These are phyloP conservation scores for Lycodopsis pacificus DNA, from an alignment of 2,797 vertebrate species.

Conservation along the genomic window DNA sequence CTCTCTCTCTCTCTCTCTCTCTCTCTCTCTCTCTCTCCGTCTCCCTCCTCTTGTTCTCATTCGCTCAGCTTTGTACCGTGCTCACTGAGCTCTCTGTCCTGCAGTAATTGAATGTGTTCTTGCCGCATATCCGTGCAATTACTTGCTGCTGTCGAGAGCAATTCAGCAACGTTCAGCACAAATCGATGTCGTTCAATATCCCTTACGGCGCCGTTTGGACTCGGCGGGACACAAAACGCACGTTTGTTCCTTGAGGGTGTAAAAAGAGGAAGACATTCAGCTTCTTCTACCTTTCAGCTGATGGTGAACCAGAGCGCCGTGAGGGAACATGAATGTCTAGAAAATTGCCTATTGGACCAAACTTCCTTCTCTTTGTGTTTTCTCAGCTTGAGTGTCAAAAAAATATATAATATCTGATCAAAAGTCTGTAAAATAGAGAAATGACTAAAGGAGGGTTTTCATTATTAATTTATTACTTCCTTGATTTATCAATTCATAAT, in stretches of 20 bases:
- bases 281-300: conserved; percentile 20
- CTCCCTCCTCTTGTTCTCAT: conserved; percentile 19
- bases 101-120: conserved; percentile 71
- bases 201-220: conserved; percentile 34
- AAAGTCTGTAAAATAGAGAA: background rate
- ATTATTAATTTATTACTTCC: background rate
- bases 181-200: conserved; percentile 56
- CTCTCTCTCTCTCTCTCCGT: background rate
- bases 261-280: conserved; percentile 50
- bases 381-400: background rate
- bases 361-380: conserved; percentile 32
- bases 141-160: conserved; percentile 54
- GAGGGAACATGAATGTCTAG: conserved; percentile 40
- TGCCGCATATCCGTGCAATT: conserved; percentile 53
- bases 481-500: background rate
- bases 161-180: conserved; percentile 58
- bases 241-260: conserved; percentile 38
- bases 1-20: background rate
- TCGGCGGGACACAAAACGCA: conserved; percentile 15
- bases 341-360: conserved; percentile 34
- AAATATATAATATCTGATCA: background rate
- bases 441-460: background rate
- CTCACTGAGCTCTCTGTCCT: conserved; percentile 52
- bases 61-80: conserved; percentile 28
- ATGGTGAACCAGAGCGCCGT: background rate